Base-by-base conservation (phyloP, 2,888 invertebrate genomes). In the Sycophila texana region DNA sequence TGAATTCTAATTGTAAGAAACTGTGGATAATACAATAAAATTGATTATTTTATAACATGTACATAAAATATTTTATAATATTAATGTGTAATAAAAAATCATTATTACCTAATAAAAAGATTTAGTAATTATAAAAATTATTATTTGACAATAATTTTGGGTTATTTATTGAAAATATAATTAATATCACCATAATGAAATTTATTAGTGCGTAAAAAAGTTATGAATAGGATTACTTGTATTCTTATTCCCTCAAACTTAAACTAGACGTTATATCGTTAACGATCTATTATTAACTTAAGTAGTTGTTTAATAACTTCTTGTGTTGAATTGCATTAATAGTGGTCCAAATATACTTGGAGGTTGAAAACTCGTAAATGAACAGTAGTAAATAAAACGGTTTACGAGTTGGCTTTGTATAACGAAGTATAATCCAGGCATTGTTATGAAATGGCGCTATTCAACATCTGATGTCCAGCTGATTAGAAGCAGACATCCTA, bases 371-470 rank as follows among this genome's bases (percentile, higher is more conserved):
- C 74, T 65, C 63, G 55, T 65, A 74, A 57, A 63, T 73, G 65
- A 65, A 55, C 47, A 65, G 53, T 47, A 16, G 61, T 16, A 30
- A 30, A 53, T 66, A 20, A 57, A 55, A 67, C 75, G 82, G 83
- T 85, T 85, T 83, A 84, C 82, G 84, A 82, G 82, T 47, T 72
- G 82, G 83, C 83, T 84, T 84, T 84, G 84, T 83, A 83, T 81
- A 74, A 82, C 72, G 80, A 82, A 82, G 83, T 84, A 86, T 86
- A 86, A 86, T 85, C 86, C 83, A 72, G 81, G 83, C 76, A 85
- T 86, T 86, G 86, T 86, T 83, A 81, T 80, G 70, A 61, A 20
- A 71, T 76, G 67, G 71, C 65, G 74, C 65, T 72, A 77, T 79
- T 65, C 74, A 65, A 20, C 70, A 66, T 73, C 55, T 83, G 85